phyloP scores from a whole-genome alignment of 1,140 invertebrate species.

The Hermatobates lingyangjiaoensis region DNA sequence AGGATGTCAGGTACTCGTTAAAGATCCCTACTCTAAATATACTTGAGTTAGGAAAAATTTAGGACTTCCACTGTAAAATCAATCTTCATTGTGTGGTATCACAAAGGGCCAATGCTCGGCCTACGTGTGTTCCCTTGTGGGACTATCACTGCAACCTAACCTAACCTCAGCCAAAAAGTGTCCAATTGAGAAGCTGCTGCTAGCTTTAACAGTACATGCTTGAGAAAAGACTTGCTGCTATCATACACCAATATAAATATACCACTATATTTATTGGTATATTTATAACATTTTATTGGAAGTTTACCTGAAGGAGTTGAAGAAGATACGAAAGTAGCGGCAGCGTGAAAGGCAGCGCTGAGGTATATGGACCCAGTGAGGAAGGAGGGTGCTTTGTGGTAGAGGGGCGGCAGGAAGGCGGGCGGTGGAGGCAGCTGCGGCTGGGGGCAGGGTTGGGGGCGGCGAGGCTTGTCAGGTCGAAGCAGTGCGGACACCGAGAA shows the following conservation, averaged over 20 bases:
- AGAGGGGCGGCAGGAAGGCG: conserved; percentile 10
- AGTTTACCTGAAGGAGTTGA: conserved; percentile 13
- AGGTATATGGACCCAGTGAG: conserved; percentile 37
- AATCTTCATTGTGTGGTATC: too few relatives aligned
- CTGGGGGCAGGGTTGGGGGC: conserved; percentile 22
- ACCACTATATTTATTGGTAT: not conserved
- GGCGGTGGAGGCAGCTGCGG: conserved; percentile 6
- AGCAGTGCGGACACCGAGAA: conserved; percentile 60
- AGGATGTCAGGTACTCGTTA: too few relatives aligned
- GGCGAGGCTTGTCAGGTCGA: conserved; percentile 46
- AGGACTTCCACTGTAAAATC: too few relatives aligned
- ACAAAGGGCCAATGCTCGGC: too few relatives aligned
- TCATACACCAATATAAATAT: too few relatives aligned
- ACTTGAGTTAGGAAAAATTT: too few relatives aligned
- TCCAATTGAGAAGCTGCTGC: too few relatives aligned
- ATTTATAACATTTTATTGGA: not conserved
- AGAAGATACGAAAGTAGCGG: conserved; percentile 24
- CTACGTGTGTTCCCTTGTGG: too few relatives aligned
- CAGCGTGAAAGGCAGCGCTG: conserved; percentile 32
- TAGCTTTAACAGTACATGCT: too few relatives aligned
- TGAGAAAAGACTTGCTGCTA: not conserved
- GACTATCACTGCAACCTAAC: not conserved
- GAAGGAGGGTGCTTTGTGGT: conserved; percentile 25
- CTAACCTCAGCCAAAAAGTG: not conserved
- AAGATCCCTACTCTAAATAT: too few relatives aligned